Base-by-base conservation (phyloP, 2,888 invertebrate genomes). In the Chrysopilus asiliformis region DNA sequence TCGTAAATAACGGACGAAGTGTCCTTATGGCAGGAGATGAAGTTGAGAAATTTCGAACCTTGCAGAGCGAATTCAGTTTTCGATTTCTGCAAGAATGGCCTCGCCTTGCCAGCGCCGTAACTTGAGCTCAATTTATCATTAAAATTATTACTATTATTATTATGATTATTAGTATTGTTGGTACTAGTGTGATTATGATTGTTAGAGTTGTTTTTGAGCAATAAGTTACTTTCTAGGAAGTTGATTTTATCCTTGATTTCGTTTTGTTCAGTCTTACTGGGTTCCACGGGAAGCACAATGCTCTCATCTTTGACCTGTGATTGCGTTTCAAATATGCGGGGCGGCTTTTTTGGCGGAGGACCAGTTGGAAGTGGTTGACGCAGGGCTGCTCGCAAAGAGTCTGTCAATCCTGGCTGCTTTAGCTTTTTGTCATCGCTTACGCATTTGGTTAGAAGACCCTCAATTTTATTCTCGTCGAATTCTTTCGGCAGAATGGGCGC, bases 281-380 rank as follows among this genome's bases (percentile, higher is more conserved):
- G 22, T 10, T 22, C 22, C 10, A 8, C 22, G 22, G 10, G 7
- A 22, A 22, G 7, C 10, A 10, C 10, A 8, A 22, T 8, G 22
- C 7, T 22, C 7, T 22, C 22, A 22, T 22, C 22, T n/a, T n/a
- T n/a, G n/a, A n/a, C n/a, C 16, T 25, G 24, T 17, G 4, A 19
- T 25, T 20, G 12, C 10, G 22, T 33, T 17, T 29, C n/a, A 19
- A 79, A 76, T 2, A 70, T 72, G 43, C 82, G 58, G 0, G 82
- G 83, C 2, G 83, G 82, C 53, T 83, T 82, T 49, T 75, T 74
- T 0, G 82, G 83, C 1, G 82, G 79, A 4, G 80, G 79, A 0
- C 79, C 80, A 4, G 58, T 43, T 0, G 81, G 81, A 32, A 81
- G 50, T 0, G 79, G 79, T 45, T 76, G 72, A 51, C 72, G 74